A percentile compares a stretch with the other conserved stretches of the same genome.
Conservation (phyloP, 2,113 vertebrate species). For the Hemicordylus capensis region DNA sequence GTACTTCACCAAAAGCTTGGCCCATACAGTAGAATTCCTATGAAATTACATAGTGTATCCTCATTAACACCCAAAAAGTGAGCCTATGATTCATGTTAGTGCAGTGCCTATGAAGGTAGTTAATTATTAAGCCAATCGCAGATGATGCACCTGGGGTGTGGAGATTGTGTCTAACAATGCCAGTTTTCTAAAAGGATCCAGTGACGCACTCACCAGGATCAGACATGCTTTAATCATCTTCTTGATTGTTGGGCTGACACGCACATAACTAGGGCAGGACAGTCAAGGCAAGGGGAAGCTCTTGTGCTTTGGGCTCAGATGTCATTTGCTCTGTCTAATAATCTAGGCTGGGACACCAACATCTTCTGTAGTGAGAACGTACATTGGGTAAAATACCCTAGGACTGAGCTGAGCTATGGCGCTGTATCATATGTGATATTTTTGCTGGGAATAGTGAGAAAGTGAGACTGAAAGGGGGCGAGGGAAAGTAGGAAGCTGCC, state of each 20-base stretch:
- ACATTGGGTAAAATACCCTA: background rate
- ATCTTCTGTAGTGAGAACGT: background rate
- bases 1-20: constrained; percentile 38
- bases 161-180: constrained; percentile 47
- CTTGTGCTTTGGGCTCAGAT: background rate
- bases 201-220: constrained; percentile 51
- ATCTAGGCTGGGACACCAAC: background rate
- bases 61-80: constrained; percentile 21
- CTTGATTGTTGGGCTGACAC: constrained; percentile 46
- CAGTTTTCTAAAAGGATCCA: constrained; percentile 48
- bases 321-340: background rate
- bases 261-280: constrained; percentile 12
- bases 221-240: constrained; percentile 57
- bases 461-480: too few species aligned
- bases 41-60: constrained; percentile 36
- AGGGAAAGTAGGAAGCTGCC: too few species aligned
- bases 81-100: constrained; percentile 49
- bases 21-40: background rate
- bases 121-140: constrained; percentile 46
- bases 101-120: constrained; percentile 28
- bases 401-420: too few species aligned
- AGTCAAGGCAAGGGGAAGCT: background rate
- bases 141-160: constrained; percentile 59
- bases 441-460: too few species aligned
- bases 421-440: background rate